phyloP scores from a whole-genome alignment of 2,113 vertebrate genomes.

The Ctenomys sociabilis region DNA sequence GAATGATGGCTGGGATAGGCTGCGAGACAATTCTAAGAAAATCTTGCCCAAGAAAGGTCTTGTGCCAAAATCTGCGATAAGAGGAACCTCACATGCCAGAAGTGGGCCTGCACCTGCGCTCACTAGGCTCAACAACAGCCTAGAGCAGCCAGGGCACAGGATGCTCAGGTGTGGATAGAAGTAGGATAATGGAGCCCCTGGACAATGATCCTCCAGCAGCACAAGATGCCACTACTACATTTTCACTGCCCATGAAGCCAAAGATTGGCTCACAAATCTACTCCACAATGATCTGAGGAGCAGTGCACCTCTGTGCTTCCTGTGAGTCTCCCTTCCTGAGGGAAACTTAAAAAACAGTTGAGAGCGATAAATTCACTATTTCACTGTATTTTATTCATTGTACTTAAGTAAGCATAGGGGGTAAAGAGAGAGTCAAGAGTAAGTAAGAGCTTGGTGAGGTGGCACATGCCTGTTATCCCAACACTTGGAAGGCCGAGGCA shows the following conservation, averaged over 20 bases:
- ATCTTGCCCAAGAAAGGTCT: not conserved
- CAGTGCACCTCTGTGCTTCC: not conserved
- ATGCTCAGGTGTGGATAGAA: not conserved
- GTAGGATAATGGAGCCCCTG: not conserved
- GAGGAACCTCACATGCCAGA: not conserved
- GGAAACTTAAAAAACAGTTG: not conserved
- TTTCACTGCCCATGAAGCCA: not conserved
- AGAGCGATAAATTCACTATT: not conserved
- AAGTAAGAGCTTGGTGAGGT: not conserved
- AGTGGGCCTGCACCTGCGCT: not conserved
- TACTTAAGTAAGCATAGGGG: slow-evolving; percentile 8
- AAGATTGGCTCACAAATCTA: not conserved
- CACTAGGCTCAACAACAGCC: not conserved
- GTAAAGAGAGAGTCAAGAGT: not conserved
- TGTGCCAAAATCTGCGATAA: not conserved
- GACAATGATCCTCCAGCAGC: not conserved
- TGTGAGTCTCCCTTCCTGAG: not conserved
- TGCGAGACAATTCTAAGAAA: not conserved
- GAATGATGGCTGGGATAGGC: not conserved
- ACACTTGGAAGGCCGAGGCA: not conserved
- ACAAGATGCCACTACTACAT: not conserved
- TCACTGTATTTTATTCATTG: not conserved
- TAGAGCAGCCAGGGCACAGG: not conserved
- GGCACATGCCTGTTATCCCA: not conserved
- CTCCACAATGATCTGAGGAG: not conserved